Base-by-base conservation (phyloP, 2,888 invertebrate genomes). In the Caenorhabditis zanzibari region DNA sequence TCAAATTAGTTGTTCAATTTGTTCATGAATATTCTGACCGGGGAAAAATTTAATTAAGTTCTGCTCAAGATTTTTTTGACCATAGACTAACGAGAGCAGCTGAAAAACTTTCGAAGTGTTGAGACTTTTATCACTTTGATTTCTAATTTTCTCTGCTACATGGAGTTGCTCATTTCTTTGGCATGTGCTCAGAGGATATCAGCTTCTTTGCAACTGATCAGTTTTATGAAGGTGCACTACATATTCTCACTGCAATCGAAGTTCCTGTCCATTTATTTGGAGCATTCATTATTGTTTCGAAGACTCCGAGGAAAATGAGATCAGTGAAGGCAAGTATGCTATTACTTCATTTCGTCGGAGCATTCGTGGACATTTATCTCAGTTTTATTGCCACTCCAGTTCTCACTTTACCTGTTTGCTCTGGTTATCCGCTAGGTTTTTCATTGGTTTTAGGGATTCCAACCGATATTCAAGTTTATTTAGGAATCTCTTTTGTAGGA, bases 341-440 rank as follows among this genome's bases (percentile, higher is more conserved):
- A 2, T 12, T 61, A 12, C 26, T 76, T n/a, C 76, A 76, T 28
- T 76, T 59, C 9, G 68, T 76, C 35, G 76, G 76, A n/a, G 76
- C 76, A 32, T 69, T 76, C 49, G 35, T 76, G 5, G 76, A 76
- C 38, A 9, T 76, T 26, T 76, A 76, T 52, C 41, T 77, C 6
- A 77, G 77, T 61, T 61, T 66, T 19, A 69, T 77, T 19, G 77
- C 77, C 4, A 77, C 59, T 38, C 77, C 77, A 4, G 77, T 77
- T 0, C 32, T 77, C 1, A 77, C 77, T 38, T 24, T 77, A 19
- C 77, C 77, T 54, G 61, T 77, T 22, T 76, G 76, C 38, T 58
- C 76, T n/a, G 76, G 76, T 4, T 76, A 76, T 52, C 76, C 76
- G 0, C n/a, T 76, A 4, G 76, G 76, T 19, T 12, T 76, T 9